phyloP scores from a whole-genome alignment of 1,140 invertebrate genomes.

The Diorhabda elongata region DNA sequence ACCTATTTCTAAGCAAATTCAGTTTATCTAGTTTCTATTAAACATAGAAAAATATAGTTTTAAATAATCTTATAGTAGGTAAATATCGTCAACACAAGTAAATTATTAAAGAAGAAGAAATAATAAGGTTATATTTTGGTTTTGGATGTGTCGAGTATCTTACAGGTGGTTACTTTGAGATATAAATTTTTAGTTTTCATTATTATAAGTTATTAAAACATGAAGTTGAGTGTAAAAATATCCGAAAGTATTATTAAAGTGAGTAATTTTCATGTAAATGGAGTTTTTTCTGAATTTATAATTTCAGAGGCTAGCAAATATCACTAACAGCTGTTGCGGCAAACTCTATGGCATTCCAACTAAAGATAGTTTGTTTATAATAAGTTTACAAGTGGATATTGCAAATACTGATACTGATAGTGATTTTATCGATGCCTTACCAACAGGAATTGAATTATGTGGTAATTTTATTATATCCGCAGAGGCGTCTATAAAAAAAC shows the following conservation, averaged over 20 bases:
- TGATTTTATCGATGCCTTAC: conserved; percentile 57
- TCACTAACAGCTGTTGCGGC: conserved; percentile 58
- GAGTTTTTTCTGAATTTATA: background rate
- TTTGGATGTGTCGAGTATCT: too few relatives aligned
- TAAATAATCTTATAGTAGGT: too few relatives aligned
- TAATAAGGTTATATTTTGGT: too few relatives aligned
- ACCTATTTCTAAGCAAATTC: too few relatives aligned
- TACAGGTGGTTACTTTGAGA: too few relatives aligned
- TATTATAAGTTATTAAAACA: background rate
- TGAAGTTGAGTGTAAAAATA: conserved; percentile 11
- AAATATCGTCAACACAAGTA: too few relatives aligned
- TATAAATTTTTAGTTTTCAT: background rate
- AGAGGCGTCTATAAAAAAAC: conserved; percentile 14
- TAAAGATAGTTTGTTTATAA: conserved; percentile 62
- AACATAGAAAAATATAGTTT: too few relatives aligned
- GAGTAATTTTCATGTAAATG: background rate
- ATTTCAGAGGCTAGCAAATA: conserved; percentile 55
- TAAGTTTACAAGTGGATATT: conserved; percentile 61
- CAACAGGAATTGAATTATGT: conserved; percentile 69
- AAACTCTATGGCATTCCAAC: conserved; percentile 70
- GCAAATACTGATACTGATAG: conserved; percentile 47
- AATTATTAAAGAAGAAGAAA: too few relatives aligned
- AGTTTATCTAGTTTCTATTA: too few relatives aligned
- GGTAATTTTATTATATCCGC: conserved; percentile 46
- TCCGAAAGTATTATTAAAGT: conserved; percentile 11